A percentile compares a stretch with the other conserved stretches of the same genome.
phyloP scores from a whole-genome alignment of 1,140 invertebrate species.

The Hylaeus anthracinus region DNA sequence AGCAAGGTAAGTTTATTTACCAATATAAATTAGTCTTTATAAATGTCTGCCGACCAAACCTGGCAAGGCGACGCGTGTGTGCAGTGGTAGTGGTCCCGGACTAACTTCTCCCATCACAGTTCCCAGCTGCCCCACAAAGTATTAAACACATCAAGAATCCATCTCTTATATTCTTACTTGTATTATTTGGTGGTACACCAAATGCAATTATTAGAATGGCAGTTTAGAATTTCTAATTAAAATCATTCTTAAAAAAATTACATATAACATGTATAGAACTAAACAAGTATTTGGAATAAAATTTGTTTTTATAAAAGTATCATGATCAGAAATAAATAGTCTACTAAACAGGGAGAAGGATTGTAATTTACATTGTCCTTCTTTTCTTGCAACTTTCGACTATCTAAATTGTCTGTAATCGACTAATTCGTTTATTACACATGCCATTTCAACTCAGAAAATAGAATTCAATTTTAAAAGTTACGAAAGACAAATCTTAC shows the following conservation, averaged over 20 bases:
- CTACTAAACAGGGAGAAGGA: conserved; percentile 11
- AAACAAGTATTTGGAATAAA: conserved; percentile 19
- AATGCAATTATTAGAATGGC: conserved; percentile 33
- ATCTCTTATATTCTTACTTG: conserved; percentile 55
- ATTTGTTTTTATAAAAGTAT: conserved; percentile 9
- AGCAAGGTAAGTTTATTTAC: conserved; percentile 43
- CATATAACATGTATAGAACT: conserved; percentile 2
- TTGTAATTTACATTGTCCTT: neutral
- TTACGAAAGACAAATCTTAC: neutral
- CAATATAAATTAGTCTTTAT: conserved; percentile 62
- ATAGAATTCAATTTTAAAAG: neutral
- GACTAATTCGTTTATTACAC: neutral
- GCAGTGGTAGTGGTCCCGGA: conserved; percentile 75
- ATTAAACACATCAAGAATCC: conserved; percentile 74
- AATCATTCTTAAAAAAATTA: conserved; percentile 9
- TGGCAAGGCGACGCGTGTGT: conserved; percentile 75
- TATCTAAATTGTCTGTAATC: neutral
- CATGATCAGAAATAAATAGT: conserved; percentile 4
- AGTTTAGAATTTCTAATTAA: conserved; percentile 22
- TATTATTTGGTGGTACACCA: conserved; percentile 45
- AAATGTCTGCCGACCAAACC: conserved; percentile 76
- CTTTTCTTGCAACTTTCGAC: neutral
- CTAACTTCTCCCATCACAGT: conserved; percentile 77
- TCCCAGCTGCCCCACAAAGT: conserved; percentile 76
- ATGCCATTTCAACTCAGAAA: neutral